Evolutionary conservation across 2,888 invertebrate genomes (phyloP).

Genomic region (Labia minor): DNA sequence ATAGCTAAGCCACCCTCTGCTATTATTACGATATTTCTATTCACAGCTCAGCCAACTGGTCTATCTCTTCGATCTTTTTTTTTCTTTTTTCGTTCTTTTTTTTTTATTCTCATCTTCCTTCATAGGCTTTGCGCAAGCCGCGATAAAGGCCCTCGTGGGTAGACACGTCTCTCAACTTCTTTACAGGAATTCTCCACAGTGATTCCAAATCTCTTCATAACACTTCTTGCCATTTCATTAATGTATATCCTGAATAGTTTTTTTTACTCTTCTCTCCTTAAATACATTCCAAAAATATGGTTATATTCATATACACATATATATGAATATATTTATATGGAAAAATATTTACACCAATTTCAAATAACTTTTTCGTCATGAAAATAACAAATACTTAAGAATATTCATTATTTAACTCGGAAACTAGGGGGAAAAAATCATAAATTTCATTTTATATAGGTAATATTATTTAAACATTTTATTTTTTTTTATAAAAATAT

Average conservation of each 20-base stretch:
- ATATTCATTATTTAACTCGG: too few species aligned
- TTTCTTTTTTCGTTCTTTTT: not conserved
- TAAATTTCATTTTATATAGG: too few species aligned
- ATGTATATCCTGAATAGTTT: not conserved
- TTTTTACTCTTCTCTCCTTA: not conserved
- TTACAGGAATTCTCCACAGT: not conserved
- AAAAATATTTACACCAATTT: too few species aligned
- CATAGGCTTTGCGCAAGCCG: not conserved
- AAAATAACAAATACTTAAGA: too few species aligned
- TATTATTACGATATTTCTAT: conserved; percentile 7
- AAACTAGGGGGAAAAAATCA: too few species aligned
- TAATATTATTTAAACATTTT: too few species aligned
- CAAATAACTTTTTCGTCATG: too few species aligned
- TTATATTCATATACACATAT: too few species aligned
- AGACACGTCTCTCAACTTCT: not conserved
- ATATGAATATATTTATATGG: too few species aligned
- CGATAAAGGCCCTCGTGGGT: not conserved
- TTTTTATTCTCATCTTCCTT: not conserved
- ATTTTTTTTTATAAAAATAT: too few species aligned
- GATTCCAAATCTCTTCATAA: not conserved
- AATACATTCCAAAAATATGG: not conserved
- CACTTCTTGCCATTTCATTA: not conserved
- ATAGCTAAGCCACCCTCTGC: not conserved
- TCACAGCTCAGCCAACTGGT: conserved; percentile 8
- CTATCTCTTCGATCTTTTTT: not conserved